Base-by-base conservation (phyloP, 2,797 vertebrate species). In the Ptychadena robeensis region DNA sequence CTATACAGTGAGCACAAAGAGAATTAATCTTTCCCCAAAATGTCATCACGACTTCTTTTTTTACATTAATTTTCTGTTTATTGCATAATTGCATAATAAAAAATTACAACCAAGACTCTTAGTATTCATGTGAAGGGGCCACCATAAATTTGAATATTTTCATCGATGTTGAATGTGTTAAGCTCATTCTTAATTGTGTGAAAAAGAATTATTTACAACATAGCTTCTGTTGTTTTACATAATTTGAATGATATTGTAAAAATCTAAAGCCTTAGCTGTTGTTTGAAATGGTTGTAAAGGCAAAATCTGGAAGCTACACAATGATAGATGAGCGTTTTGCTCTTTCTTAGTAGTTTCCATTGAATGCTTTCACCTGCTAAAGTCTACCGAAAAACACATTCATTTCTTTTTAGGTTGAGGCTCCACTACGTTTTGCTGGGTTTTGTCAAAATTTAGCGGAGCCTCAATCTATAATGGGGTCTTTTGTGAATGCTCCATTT, bases 21-120 rank as follows among this genome's bases (percentile, higher is more conserved):
- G 57, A 67, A 83, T 74, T 38, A 74, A 81, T 81, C 70, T 66
- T 27, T 73, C 30, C 40, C 25, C 34, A 69, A 81, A 73, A 81
- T 73, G 79, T 81, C 70, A 81, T 37, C 10, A 9, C 5, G 27
- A 30, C 40, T 53, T 48, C n/a, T 30, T 40, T n/a, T 34, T 14
- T 32, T 15, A 31, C 30, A 59, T 67, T 73, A 35, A 73, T 59
- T 30, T 68, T 12, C 70, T 66, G 64, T 73, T 64, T 81, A 32
- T 44, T 44, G n/a, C n/a, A 14, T 15, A 9, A n/a, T n/a, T n/a
- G n/a, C n/a, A n/a, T n/a, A n/a, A n/a, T 8, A 57, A 40, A 30
- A 48, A 35, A 57, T 53, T 34, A 35, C 2, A 22, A 8, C 40
- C 12, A 7, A 34, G 27, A 25, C 48, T 34, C 18, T 11, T 8